These are phyloP conservation scores for Eristalinus sepulchralis DNA, from an alignment of 2,888 invertebrate species.

Conservation along the genomic window DNA sequence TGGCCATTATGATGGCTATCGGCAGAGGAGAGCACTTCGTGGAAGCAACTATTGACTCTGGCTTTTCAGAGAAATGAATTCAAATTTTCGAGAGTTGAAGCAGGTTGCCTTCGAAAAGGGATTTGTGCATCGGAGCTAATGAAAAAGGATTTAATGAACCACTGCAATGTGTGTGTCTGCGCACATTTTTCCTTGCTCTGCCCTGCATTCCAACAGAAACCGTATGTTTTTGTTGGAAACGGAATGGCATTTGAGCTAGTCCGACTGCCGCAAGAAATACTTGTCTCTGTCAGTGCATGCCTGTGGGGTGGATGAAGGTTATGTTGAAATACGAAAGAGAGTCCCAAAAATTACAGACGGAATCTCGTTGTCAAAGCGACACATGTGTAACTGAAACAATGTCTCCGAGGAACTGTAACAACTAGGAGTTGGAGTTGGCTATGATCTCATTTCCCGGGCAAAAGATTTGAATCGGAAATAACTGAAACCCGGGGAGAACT, in stretches of 20 bases:
- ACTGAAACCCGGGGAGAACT: too few species aligned
- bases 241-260: not conserved
- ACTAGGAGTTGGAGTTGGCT: too few species aligned
- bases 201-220: not conserved
- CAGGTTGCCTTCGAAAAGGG: not conserved
- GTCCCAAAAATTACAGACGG: too few species aligned
- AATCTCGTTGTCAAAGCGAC: too few species aligned
- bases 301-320: too few species aligned
- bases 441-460: too few species aligned
- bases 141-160: slow-evolving; percentile 7
- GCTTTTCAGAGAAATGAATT: not conserved
- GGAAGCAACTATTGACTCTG: not conserved
- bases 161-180: not conserved
- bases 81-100: not conserved
- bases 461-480: too few species aligned
- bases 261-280: not conserved
- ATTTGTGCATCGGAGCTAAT: slow-evolving; percentile 14
- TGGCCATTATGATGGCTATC: slow-evolving; percentile 23
- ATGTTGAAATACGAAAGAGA: too few species aligned
- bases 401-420: too few species aligned
- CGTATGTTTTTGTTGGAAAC: not conserved
- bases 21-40: not conserved
- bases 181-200: not conserved
- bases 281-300: too few species aligned
- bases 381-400: too few species aligned